Percentiles rank a stretch among this genome's conserved stretches.
Evolutionary conservation across 2,113 vertebrate genomes (phyloP).

Genomic region (Cervus canadensis): DNA sequence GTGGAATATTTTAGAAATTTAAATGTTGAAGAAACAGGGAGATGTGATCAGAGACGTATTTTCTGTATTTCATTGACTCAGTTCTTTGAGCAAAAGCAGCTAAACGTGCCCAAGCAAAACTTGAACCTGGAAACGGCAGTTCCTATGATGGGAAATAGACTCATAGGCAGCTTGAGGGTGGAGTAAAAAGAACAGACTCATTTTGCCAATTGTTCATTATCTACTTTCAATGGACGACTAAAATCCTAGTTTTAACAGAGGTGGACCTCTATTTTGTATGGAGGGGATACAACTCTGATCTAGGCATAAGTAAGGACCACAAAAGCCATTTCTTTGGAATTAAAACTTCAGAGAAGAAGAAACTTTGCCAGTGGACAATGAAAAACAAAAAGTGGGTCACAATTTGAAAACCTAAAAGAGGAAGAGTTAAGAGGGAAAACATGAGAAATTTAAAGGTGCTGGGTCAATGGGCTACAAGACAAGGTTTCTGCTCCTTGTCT

Average conservation of each 20-base stretch:
- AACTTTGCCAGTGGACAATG: not conserved
- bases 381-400: not conserved
- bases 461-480: not conserved
- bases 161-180: not conserved
- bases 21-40: not conserved
- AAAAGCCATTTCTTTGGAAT: not conserved
- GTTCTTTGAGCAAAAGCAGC: not conserved
- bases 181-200: not conserved
- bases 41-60: not conserved
- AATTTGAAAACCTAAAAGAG: not conserved
- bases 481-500: not conserved
- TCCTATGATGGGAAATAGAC: not conserved
- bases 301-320: not conserved
- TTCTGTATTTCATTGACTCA: not conserved
- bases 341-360: not conserved
- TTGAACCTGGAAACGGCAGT: not conserved
- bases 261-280: not conserved
- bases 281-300: not conserved
- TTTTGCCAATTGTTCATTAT: not conserved
- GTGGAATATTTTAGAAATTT: not conserved
- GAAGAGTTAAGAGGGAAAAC: not conserved
- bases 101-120: not conserved
- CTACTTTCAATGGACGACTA: not conserved
- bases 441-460: not conserved
- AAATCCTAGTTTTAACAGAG: not conserved